These are phyloP conservation scores for Arion vulgaris DNA, from an alignment of 1,140 invertebrate genomes.

Conservation along the genomic window DNA sequence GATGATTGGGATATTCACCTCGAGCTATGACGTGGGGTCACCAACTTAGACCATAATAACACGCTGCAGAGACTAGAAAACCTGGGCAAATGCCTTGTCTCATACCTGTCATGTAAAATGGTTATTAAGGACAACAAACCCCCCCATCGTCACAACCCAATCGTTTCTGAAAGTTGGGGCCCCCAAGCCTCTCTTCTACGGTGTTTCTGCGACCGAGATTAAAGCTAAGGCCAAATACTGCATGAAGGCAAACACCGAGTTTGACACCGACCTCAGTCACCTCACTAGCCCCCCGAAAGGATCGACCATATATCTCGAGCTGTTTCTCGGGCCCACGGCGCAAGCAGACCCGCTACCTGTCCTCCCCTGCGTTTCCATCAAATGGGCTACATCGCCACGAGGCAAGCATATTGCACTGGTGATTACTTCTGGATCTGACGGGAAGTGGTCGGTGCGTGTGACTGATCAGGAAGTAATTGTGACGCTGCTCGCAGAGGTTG, in stretches of 20 bases:
- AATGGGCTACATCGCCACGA: not conserved
- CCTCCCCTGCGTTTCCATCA: not conserved
- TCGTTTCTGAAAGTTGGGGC: not conserved
- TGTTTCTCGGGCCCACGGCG: not conserved
- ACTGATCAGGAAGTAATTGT: no score
- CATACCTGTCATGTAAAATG: no score
- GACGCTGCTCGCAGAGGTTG: no score
- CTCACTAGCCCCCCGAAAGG: not conserved
- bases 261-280: not conserved
- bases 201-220: not conserved
- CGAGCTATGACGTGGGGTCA: not conserved
- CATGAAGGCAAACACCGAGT: not conserved
- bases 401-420: not conserved
- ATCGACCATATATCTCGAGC: not conserved
- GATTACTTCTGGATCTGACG: no score
- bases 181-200: not conserved
- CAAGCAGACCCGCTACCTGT: not conserved
- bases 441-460: no score
- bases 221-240: no score
- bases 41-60: not conserved
- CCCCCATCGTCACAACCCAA: no score
- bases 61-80: not conserved
- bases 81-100: no score
- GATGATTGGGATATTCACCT: not conserved
- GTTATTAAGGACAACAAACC: no score